A percentile compares a stretch with the other conserved stretches of the same genome.
phyloP scores from a whole-genome alignment of 2,113 vertebrate species.

The Taurulus bubalis region DNA sequence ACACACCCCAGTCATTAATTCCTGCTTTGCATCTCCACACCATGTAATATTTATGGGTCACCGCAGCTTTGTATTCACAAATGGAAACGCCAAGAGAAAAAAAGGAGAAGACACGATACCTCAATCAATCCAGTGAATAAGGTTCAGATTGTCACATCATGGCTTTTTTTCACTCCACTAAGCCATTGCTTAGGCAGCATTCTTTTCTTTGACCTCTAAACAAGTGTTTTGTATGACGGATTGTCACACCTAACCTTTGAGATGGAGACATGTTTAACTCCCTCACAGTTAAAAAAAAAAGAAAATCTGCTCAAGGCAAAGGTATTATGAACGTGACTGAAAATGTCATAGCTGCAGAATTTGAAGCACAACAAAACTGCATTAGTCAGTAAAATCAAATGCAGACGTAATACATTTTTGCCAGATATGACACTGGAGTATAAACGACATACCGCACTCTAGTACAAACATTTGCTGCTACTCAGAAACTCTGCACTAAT shows the following conservation, averaged over 20 bases:
- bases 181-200: conserved; percentile 77
- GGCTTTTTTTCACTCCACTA: conserved; percentile 61
- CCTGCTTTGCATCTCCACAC: conserved; percentile 85
- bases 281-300: conserved; percentile 40
- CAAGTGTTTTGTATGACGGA: conserved; percentile 72
- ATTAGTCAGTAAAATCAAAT: conserved; percentile 70
- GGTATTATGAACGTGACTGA: conserved; percentile 52
- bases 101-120: conserved; percentile 77
- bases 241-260: conserved; percentile 74
- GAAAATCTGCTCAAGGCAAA: conserved; percentile 62
- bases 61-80: conserved; percentile 84
- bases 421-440: conserved; percentile 44
- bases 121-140: conserved; percentile 81
- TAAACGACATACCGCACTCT: conserved; percentile 43
- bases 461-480: conserved; percentile 53
- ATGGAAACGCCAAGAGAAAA: conserved; percentile 80
- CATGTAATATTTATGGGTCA: conserved; percentile 87
- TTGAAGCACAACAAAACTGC: conserved; percentile 67
- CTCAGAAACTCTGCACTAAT: conserved; percentile 58
- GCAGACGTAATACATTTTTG: conserved; percentile 48
- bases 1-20: conserved; percentile 83
- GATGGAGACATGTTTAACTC: conserved; percentile 61
- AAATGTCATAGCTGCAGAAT: conserved; percentile 57
- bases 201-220: conserved; percentile 80
- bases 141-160: conserved; percentile 77